phyloP scores from a whole-genome alignment of 2,888 invertebrate species.

The Drosophila picticornis region DNA sequence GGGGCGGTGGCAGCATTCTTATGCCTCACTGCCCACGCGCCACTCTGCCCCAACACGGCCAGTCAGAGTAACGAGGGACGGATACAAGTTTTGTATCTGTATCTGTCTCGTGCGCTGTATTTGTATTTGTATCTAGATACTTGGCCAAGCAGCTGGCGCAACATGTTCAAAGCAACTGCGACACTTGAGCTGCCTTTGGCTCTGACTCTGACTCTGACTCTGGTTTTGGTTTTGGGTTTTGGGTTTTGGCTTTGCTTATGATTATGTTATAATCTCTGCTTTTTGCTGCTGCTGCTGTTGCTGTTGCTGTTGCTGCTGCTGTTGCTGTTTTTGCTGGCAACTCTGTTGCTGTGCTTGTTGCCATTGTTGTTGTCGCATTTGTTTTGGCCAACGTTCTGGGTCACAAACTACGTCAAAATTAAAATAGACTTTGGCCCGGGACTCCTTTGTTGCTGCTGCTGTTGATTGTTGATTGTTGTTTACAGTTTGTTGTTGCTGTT shows the following conservation, averaged over 20 bases:
- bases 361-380: conserved; percentile 30
- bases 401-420: conserved; percentile 74
- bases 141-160: conserved; percentile 57
- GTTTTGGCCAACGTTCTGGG: conserved; percentile 64
- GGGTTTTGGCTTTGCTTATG: conserved; percentile 46
- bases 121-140: conserved; percentile 43
- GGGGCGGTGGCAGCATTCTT: conserved; percentile 38
- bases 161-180: conserved; percentile 67
- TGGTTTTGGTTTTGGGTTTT: conserved; percentile 31
- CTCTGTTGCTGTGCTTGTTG: conserved; percentile 10
- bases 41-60: conserved; percentile 35
- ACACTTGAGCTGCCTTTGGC: conserved; percentile 70
- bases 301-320: neutral
- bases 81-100: conserved; percentile 7
- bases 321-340: conserved; percentile 2
- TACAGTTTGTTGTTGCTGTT: neutral
- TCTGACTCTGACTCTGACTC: neutral
- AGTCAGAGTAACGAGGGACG: conserved; percentile 12
- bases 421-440: conserved; percentile 69
- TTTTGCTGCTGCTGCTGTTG: neutral
- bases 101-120: conserved; percentile 20
- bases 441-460: conserved; percentile 2
- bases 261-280: conserved; percentile 55
- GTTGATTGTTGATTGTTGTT: neutral
- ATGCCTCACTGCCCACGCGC: conserved; percentile 66